Conservation (phyloP, 2,888 invertebrate genomes). For the Drosophila vallismaia region DNA sequence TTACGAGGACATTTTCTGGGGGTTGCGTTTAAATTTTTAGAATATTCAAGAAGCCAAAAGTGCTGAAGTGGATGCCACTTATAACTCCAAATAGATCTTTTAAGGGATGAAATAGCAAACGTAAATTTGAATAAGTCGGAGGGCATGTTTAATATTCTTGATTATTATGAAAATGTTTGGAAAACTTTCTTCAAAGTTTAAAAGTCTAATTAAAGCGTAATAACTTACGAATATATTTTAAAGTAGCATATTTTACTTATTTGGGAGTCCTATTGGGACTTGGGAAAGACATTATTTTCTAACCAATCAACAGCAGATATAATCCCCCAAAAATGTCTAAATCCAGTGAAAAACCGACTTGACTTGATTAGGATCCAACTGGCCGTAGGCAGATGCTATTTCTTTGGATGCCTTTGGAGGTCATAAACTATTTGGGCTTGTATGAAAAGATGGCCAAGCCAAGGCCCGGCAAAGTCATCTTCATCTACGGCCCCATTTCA, state of each 20-base stretch:
- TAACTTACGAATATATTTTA: background rate
- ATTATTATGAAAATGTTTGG: slow-evolving; percentile 2
- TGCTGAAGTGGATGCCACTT: slow-evolving; percentile 17
- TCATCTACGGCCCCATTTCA: slow-evolving; percentile 48
- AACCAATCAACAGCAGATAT: slow-evolving; percentile 18
- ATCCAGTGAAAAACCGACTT: slow-evolving; percentile 29
- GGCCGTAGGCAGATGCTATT: slow-evolving; percentile 29
- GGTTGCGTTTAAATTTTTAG: slow-evolving; percentile 32
- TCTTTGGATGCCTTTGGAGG: slow-evolving; percentile 6
- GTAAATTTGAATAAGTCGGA: background rate
- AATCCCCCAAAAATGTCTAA: slow-evolving; percentile 20
- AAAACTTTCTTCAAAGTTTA: background rate
- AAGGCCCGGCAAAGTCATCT: slow-evolving; percentile 27
- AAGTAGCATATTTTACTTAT: no score
- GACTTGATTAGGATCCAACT: slow-evolving; percentile 39
- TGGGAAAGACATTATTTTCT: background rate
- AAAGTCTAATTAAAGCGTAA: slow-evolving; percentile 1
- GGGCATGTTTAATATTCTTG: slow-evolving; percentile 24
- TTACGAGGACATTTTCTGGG: slow-evolving; percentile 4
- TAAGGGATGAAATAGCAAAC: slow-evolving; percentile 16
- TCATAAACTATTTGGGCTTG: slow-evolving; percentile 38
- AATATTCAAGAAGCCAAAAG: slow-evolving; percentile 6
- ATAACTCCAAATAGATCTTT: slow-evolving; percentile 10
- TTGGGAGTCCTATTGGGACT: background rate
- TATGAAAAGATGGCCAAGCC: slow-evolving; percentile 28